Base-by-base conservation (phyloP, 2,797 vertebrate genomes). In the Anabas testudineus region DNA sequence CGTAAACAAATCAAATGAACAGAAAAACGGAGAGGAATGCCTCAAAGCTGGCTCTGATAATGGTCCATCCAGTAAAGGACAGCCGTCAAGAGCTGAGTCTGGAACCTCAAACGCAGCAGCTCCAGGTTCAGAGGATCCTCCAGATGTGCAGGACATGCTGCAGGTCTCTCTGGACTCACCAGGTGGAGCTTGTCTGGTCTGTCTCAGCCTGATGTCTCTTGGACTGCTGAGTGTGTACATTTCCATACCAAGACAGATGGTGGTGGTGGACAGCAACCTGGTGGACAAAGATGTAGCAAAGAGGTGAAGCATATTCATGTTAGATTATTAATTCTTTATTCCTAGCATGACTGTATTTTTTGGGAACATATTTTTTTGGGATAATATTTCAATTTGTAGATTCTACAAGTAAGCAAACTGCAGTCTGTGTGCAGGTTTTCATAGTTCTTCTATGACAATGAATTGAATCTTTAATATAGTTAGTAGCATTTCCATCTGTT, bases 211-310 rank as follows among this genome's bases (percentile, higher is more conserved):
- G 0, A 92, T 98, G 82, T 93, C 95, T 39, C 85, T 98, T 77
- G 97, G 98, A 4, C 89, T 97, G 46, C 67, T 98, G 3, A 93
- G 92, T 0, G 93, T 98, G 39, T 89, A 94, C 0, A 73, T 98
- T 70, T 94, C 88, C 72, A 95, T 99, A 32, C 98, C 98, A 0
- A 96, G 97, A 78, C 97, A 97, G 93, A 96, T 99, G 1, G 95
- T 99, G 2, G 95, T 99, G 74, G 95, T 99, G 80, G 97, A 99
- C 94, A 98, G 95, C 80, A 96, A 85, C 4, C 84, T 98, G 94
- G 94, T 98, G 78, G 97, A 98, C 79, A 97, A 93, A 0, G 96
- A 97, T 55, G 94, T 95, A 1, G 95, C 96, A 5, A 99, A 97
- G 88, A 96, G 95, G 97, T 97, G 75, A 84, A 81, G 10, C 24